Evolutionary conservation across 1,140 invertebrate genomes (phyloP).

Genomic region (Papilio helenus): DNA sequence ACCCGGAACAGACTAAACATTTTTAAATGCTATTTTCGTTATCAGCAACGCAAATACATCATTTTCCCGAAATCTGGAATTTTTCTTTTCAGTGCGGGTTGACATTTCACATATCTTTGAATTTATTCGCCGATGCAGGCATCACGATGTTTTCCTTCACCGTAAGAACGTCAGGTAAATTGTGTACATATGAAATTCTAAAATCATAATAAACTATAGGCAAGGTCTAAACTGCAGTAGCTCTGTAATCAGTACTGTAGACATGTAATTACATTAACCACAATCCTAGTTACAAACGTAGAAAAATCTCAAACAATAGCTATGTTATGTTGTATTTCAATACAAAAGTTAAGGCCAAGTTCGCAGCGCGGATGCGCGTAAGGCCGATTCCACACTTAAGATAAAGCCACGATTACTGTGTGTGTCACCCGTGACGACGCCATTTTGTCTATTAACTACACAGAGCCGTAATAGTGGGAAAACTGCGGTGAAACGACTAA

Average conservation of each 20-base stretch:
- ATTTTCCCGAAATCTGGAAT: too few species aligned
- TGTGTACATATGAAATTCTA: too few species aligned
- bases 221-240: background rate
- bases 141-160: too few species aligned
- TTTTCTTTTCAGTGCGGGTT: too few species aligned
- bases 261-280: conserved; percentile 8
- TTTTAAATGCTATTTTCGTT: too few species aligned
- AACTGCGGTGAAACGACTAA: conserved; percentile 64
- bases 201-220: too few species aligned
- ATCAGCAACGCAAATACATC: too few species aligned
- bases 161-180: too few species aligned
- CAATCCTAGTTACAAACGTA: background rate
- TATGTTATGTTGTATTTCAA: conserved; percentile 41
- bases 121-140: too few species aligned
- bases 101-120: too few species aligned
- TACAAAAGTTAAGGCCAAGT: conserved; percentile 69
- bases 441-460: conserved; percentile 74
- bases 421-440: conserved; percentile 73
- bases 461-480: conserved; percentile 71
- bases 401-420: conserved; percentile 71
- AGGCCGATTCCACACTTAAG: conserved; percentile 77
- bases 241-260: background rate
- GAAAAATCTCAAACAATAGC: conserved; percentile 37
- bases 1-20: too few species aligned
- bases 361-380: conserved; percentile 66